Evolutionary conservation across 2,888 invertebrate genomes (phyloP).

Genomic region (Meiosimyza platycephala): DNA sequence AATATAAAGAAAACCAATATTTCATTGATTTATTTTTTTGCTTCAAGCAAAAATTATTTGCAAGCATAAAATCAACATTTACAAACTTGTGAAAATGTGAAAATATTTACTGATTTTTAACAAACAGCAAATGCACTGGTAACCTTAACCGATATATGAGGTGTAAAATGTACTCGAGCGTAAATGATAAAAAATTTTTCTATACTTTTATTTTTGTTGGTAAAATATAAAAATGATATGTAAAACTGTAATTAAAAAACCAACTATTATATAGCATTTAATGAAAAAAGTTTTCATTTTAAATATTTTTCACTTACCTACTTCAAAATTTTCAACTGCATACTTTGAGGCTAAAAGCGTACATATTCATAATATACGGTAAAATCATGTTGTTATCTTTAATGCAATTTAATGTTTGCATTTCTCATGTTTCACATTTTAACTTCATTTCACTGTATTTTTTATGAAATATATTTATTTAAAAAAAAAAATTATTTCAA

Average conservation of each 20-base stretch:
- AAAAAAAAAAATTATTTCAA: too few species aligned
- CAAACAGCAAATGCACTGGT: background rate
- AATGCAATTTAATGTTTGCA: background rate
- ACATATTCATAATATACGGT: background rate
- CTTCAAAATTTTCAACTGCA: background rate
- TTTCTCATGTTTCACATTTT: background rate
- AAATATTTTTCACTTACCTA: background rate
- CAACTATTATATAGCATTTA: background rate
- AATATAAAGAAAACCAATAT: too few species aligned
- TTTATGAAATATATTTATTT: too few species aligned
- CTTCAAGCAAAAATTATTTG: too few species aligned
- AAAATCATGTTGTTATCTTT: background rate
- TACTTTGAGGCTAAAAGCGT: background rate
- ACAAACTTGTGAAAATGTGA: background rate
- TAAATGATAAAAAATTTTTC: background rate
- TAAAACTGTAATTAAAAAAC: background rate
- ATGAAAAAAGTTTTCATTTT: background rate
- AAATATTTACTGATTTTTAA: background rate
- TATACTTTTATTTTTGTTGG: background rate
- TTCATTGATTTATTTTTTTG: too few species aligned
- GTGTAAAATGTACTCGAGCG: too few species aligned
- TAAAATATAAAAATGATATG: background rate
- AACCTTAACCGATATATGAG: conserved; percentile 11
- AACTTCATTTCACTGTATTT: too few species aligned
- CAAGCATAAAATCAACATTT: background rate